Evolutionary conservation across 2,113 vertebrate genomes (phyloP).

Genomic region (Etia nguti): DNA sequence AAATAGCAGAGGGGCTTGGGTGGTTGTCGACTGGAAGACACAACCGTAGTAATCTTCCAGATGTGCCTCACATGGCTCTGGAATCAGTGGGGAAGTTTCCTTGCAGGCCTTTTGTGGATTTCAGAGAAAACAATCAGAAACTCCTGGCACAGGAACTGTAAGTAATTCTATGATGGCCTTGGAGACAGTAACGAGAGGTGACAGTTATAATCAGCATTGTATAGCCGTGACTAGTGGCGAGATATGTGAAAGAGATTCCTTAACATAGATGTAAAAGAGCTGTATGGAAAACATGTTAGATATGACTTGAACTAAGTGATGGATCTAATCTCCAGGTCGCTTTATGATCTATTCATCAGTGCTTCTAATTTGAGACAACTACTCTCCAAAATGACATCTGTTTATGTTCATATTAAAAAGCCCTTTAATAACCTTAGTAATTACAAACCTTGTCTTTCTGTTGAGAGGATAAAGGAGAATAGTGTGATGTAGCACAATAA

Average conservation of each 20-base stretch:
- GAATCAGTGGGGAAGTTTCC: constrained; percentile 47
- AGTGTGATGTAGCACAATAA: neutral
- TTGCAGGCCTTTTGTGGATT: constrained; percentile 40
- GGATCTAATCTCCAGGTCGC: neutral
- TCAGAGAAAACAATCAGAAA: constrained; percentile 62
- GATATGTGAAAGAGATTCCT: constrained; percentile 35
- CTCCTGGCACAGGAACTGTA: constrained; percentile 38
- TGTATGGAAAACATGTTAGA: constrained; percentile 28
- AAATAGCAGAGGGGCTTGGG: constrained; percentile 52
- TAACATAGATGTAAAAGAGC: constrained; percentile 22
- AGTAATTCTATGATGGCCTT: constrained; percentile 52
- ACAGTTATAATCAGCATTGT: constrained; percentile 52
- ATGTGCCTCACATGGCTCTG: constrained; percentile 58
- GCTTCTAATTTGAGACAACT: neutral
- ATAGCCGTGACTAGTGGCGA: constrained; percentile 29
- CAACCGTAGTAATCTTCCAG: constrained; percentile 58
- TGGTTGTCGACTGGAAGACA: constrained; percentile 32
- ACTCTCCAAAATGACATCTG: neutral
- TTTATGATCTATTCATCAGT: neutral
- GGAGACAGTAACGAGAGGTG: constrained; percentile 49
- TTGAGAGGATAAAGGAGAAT: neutral
- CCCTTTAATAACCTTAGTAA: neutral
- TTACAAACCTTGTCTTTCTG: neutral
- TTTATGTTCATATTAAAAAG: neutral
- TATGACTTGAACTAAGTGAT: neutral